Evolutionary conservation across 2,888 invertebrate genomes (phyloP).

Genomic region (Hipparchia semele): DNA sequence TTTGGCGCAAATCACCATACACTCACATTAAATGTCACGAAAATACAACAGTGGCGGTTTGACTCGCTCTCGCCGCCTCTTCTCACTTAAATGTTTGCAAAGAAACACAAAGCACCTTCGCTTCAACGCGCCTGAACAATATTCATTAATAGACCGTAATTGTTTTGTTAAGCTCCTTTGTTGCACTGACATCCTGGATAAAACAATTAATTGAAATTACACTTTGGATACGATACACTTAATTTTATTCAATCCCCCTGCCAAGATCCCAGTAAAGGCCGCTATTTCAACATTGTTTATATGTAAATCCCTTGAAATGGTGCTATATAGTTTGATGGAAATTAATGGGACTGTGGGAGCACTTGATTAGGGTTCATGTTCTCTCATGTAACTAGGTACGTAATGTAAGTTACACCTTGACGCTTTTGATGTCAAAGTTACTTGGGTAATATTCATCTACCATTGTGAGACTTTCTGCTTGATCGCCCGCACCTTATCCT

Average conservation of each 20-base stretch:
- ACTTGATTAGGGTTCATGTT: conserved; percentile 18
- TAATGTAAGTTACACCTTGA: background rate
- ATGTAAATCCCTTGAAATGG: conserved; percentile 28
- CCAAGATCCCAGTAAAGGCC: conserved; percentile 15
- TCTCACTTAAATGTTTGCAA: conserved; percentile 30
- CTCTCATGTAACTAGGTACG: background rate
- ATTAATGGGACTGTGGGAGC: conserved; percentile 14
- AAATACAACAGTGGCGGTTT: background rate
- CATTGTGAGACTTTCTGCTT: background rate
- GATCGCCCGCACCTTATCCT: background rate
- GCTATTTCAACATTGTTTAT: conserved; percentile 25
- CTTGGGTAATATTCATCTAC: background rate
- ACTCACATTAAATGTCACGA: too few relatives aligned
- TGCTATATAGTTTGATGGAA: conserved; percentile 13
- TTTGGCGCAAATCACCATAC: too few relatives aligned
- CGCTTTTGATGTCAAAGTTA: conserved; percentile 10
- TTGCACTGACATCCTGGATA: conserved; percentile 55
- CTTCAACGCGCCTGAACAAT: conserved; percentile 57
- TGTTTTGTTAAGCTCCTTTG: conserved; percentile 59
- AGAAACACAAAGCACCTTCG: conserved; percentile 48
- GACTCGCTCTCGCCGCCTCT: conserved; percentile 26
- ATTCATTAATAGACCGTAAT: conserved; percentile 56
- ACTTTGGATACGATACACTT: conserved; percentile 38
- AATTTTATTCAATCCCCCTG: conserved; percentile 32
- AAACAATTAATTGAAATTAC: conserved; percentile 53